A percentile compares a stretch with the other conserved stretches of the same genome.
Evolutionary conservation across 2,888 invertebrate species (phyloP).

Genomic region (Rhynchonema sp.): DNA sequence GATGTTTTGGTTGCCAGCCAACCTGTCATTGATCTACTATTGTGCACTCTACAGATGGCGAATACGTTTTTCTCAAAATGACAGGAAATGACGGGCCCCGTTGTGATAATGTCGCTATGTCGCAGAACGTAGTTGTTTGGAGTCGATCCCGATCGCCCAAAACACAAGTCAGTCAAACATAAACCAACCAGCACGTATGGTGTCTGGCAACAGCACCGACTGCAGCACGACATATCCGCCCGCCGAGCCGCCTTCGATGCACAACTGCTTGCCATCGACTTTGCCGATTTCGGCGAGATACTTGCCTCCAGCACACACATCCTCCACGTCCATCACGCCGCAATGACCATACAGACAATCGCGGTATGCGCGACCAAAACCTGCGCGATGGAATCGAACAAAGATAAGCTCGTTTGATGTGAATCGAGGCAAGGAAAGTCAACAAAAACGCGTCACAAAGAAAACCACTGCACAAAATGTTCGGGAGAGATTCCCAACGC

Average conservation of each 20-base stretch:
- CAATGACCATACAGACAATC: conserved; percentile 21
- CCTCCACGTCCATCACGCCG: conserved; percentile 32
- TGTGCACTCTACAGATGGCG: not conserved
- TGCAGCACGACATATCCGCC: conserved; percentile 20
- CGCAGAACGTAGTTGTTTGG: too few relatives aligned
- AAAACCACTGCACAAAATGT: too few relatives aligned
- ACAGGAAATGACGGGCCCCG: too few relatives aligned
- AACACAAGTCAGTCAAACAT: too few relatives aligned
- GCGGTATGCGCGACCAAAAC: not conserved
- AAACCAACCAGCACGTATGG: conserved; percentile 29
- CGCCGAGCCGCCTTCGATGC: conserved; percentile 33
- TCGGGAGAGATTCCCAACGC: too few relatives aligned
- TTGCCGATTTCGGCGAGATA: conserved; percentile 18
- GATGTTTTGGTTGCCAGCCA: too few relatives aligned
- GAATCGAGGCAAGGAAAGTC: too few relatives aligned
- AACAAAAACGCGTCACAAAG: not conserved
- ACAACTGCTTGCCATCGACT: conserved; percentile 27
- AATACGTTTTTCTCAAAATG: too few relatives aligned
- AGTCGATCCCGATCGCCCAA: too few relatives aligned
- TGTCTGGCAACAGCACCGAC: conserved; percentile 14
- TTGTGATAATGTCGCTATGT: too few relatives aligned
- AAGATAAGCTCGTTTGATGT: too few relatives aligned
- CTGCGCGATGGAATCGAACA: not conserved
- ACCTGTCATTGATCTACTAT: too few relatives aligned
- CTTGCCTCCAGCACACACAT: conserved; percentile 28